Conservation (phyloP, 2,888 invertebrate genomes). For the Sphaerophoria taeniata region DNA sequence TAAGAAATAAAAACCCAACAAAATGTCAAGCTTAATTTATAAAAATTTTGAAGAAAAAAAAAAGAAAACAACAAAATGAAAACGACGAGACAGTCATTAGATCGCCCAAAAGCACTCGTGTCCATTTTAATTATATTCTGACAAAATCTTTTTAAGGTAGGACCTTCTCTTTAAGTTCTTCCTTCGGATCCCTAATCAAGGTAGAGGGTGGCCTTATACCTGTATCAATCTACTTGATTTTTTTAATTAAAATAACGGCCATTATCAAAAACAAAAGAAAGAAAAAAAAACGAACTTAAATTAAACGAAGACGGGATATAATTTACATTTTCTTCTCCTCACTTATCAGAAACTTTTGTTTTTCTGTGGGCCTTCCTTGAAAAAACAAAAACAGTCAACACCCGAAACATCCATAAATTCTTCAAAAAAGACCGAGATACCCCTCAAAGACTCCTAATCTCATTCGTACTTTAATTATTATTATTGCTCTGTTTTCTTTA, state of each 20-base stretch:
- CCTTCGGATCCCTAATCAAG: background rate
- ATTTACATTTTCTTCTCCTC: slow-evolving; percentile 18
- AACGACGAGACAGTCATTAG: slow-evolving; percentile 2
- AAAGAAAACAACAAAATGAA: background rate
- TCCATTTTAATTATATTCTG: slow-evolving; percentile 5
- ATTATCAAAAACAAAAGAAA: background rate
- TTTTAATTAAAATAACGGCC: slow-evolving; percentile 36
- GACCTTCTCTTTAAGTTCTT: too few relatives aligned
- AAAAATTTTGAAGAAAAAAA: background rate
- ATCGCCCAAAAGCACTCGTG: background rate
- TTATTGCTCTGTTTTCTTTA: slow-evolving; percentile 39
- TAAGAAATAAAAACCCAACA: background rate
- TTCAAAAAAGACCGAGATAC: slow-evolving; percentile 51
- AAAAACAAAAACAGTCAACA: background rate
- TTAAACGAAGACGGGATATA: slow-evolving; percentile 3
- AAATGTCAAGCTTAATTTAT: background rate
- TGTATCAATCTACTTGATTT: slow-evolving; percentile 20
- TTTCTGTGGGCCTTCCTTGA: background rate
- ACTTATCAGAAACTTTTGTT: background rate
- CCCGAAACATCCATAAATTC: slow-evolving; percentile 47
- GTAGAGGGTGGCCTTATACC: background rate
- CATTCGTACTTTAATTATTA: slow-evolving; percentile 50
- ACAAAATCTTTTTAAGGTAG: background rate
- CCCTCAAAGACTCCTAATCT: slow-evolving; percentile 42
- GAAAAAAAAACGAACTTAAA: slow-evolving; percentile 5